Evolutionary conservation across 2,888 invertebrate species (phyloP).

Genomic region (Drosophila multiciliata): DNA sequence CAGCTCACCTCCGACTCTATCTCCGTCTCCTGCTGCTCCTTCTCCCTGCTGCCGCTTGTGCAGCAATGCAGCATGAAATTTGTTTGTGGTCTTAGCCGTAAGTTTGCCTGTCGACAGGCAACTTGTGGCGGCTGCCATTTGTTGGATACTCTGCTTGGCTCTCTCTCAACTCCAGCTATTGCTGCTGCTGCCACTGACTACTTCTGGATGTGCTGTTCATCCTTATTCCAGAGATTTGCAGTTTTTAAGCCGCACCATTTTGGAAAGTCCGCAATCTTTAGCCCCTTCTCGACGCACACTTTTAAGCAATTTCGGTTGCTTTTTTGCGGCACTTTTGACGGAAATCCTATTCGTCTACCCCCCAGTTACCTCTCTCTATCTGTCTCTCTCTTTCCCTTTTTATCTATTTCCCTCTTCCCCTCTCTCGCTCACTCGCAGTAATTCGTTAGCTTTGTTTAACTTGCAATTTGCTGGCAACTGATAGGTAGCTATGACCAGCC

Average conservation of each 20-base stretch:
- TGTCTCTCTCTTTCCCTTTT: not conserved
- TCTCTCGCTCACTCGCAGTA: constrained; percentile 19
- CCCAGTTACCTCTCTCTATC: not conserved
- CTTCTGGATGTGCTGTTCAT: constrained; percentile 12
- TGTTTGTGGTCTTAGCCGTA: constrained; percentile 80
- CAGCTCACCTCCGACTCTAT: constrained; percentile 26
- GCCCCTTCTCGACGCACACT: constrained; percentile 22
- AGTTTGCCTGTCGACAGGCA: constrained; percentile 78
- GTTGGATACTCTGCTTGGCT: constrained; percentile 13
- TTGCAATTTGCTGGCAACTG: constrained; percentile 76
- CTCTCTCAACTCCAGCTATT: constrained; percentile 13
- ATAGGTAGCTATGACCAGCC: constrained; percentile 63
- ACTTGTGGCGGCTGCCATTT: constrained; percentile 67
- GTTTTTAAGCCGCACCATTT: constrained; percentile 53
- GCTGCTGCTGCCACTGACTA: constrained; percentile 30
- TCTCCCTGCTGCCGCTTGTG: constrained; percentile 19
- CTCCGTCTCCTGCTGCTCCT: not conserved
- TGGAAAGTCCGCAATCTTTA: constrained; percentile 6
- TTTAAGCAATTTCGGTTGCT: constrained; percentile 55
- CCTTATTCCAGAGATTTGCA: constrained; percentile 60
- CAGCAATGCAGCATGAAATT: constrained; percentile 72
- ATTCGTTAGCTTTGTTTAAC: constrained; percentile 78
- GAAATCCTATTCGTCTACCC: constrained; percentile 66
- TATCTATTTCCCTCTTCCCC: not conserved
- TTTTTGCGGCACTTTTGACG: constrained; percentile 75